phyloP scores from a whole-genome alignment of 2,113 vertebrate species.

The Rhagologus leucostigma region DNA sequence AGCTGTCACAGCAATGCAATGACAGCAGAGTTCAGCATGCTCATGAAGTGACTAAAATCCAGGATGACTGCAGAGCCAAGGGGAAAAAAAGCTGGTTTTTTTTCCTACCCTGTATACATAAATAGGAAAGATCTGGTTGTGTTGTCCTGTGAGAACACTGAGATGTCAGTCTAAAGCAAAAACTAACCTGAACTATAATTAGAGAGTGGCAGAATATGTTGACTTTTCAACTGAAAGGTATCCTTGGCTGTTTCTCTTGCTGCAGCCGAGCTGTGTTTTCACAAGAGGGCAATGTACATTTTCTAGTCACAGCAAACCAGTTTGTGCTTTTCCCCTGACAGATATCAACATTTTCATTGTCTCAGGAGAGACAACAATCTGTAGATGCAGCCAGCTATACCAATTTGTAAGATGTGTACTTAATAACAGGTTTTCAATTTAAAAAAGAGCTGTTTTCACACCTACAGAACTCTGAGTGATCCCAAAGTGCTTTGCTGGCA shows the following conservation, averaged over 20 bases:
- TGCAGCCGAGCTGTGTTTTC: background rate
- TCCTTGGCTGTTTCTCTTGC: background rate
- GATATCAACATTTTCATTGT: background rate
- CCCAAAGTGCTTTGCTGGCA: background rate
- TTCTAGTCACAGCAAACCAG: background rate
- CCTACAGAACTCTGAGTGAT: background rate
- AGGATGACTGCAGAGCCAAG: background rate
- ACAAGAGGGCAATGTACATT: background rate
- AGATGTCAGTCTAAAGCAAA: background rate
- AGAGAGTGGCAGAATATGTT: background rate
- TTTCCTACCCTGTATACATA: background rate
- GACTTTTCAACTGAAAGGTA: background rate
- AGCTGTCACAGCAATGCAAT: background rate
- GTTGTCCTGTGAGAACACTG: background rate
- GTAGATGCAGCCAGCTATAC: background rate
- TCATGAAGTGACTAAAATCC: background rate
- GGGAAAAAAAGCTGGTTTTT: background rate
- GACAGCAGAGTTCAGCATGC: background rate
- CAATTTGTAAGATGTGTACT: background rate
- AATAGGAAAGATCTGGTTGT: background rate
- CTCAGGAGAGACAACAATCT: background rate
- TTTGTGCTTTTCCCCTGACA: background rate
- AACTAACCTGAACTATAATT: background rate
- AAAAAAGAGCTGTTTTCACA: background rate
- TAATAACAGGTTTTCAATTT: constrained; percentile 30